Conservation (phyloP, 64 coral and sea anemone genomes). For the Pocillopora verrucosa region DNA sequence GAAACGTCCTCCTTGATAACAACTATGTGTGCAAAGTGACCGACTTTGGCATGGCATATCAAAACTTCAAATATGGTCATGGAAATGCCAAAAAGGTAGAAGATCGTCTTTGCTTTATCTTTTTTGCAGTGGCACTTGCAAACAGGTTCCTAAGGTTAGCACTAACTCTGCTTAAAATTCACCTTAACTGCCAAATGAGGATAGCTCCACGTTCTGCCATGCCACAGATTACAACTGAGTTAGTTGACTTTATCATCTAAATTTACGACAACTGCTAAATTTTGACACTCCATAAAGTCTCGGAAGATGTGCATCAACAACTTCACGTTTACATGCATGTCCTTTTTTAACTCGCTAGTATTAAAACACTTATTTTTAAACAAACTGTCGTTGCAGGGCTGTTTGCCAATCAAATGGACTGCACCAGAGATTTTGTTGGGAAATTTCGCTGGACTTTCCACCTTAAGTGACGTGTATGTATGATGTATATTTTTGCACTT, state of each 20-base stretch:
- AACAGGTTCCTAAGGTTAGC: neutral
- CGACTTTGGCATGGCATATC: slow-evolving; percentile 18
- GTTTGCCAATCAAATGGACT: neutral
- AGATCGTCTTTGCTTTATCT: neutral
- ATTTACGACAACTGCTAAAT: no score
- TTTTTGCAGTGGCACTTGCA: neutral
- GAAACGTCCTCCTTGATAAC: neutral
- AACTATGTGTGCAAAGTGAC: slow-evolving; percentile 1
- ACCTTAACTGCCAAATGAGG: neutral
- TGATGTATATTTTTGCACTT: no score
- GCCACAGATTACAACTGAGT: no score
- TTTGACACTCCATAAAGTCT: no score
- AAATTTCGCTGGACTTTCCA: slow-evolving; percentile 2
- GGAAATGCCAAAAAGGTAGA: slow-evolving; percentile 30
- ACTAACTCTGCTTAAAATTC: neutral
- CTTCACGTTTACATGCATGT: neutral
- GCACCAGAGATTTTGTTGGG: slow-evolving; percentile 16
- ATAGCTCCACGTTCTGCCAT: no score
- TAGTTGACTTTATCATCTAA: no score
- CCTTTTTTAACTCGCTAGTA: no score
- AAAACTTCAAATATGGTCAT: slow-evolving; percentile 24
- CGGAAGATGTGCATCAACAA: no score
- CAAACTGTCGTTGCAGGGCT: neutral
- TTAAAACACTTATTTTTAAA: neutral
- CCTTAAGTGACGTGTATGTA: slow-evolving; percentile 9